phyloP scores from a whole-genome alignment of 2,797 vertebrate species.

The Cygnus olor region DNA sequence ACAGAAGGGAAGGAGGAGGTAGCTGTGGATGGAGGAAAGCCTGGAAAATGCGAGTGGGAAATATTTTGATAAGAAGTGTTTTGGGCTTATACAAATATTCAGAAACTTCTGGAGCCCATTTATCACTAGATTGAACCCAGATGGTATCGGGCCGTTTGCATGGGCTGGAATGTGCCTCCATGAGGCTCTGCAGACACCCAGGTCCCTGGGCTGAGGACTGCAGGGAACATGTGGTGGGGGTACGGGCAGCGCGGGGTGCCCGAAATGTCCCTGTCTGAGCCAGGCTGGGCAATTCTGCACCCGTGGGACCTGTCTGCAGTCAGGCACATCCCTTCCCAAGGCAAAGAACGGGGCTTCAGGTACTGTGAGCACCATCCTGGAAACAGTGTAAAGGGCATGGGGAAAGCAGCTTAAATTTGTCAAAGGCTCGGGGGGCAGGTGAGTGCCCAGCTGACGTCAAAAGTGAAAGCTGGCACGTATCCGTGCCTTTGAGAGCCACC shows the following conservation, averaged over 20 bases:
- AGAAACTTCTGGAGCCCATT: constrained; percentile 63
- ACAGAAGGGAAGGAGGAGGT: constrained; percentile 24
- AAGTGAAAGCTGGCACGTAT: background rate
- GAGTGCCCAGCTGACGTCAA: background rate
- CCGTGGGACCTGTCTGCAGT: background rate
- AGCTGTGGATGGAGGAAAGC: constrained; percentile 8
- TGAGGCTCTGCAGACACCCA: background rate
- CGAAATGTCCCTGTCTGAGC: rapidly evolving
- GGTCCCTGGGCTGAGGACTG: background rate
- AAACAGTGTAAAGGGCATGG: rapidly evolving
- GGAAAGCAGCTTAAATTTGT: background rate
- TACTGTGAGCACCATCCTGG: rapidly evolving
- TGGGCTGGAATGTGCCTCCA: constrained; percentile 51
- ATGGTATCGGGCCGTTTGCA: constrained; percentile 25
- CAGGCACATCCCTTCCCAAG: background rate
- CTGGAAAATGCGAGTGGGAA: constrained; percentile 62
- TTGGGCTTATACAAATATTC: constrained; percentile 58
- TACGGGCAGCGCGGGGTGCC: rapidly evolving
- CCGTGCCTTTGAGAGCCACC: background rate
- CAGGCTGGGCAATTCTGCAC: rapidly evolving
- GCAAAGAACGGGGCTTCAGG: background rate
- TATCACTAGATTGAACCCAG: constrained; percentile 57
- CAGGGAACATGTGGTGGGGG: rapidly evolving
- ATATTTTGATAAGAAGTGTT: constrained; percentile 62
- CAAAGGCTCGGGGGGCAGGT: background rate